phyloP scores from a whole-genome alignment of 1,140 invertebrate genomes.

The Microplitis demolitor region DNA sequence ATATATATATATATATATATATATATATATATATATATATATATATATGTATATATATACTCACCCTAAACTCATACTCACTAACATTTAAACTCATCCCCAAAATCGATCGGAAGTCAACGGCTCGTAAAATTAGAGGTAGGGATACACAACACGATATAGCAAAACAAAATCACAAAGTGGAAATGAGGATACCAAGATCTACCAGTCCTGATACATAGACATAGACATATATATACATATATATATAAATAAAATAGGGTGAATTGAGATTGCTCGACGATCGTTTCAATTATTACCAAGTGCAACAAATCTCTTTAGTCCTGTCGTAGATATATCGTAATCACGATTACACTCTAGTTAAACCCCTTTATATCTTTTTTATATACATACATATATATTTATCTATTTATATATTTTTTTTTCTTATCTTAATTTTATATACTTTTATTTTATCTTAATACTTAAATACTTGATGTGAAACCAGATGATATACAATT shows the following conservation, averaged over 20 bases:
- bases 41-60: neutral
- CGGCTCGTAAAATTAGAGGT: conserved; percentile 61
- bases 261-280: conserved; percentile 9
- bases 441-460: too few species aligned
- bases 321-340: neutral
- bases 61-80: neutral
- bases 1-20: neutral
- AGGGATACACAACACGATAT: conserved; percentile 37
- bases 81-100: conserved; percentile 5
- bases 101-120: conserved; percentile 57
- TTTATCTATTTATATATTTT: neutral
- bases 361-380: neutral
- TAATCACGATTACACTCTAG: too few species aligned
- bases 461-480: neutral
- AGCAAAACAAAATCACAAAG: conserved; percentile 43
- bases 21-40: too few species aligned
- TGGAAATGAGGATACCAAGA: conserved; percentile 3
- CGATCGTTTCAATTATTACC: conserved; percentile 34
- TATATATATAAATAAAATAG: conserved; percentile 3
- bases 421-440: too few species aligned
- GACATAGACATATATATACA: too few species aligned
- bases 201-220: neutral
- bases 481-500: conserved; percentile 3
- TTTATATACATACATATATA: conserved; percentile 5
- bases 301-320: conserved; percentile 21